Evolutionary conservation across 2,113 vertebrate species (phyloP).

Genomic region (Picathartes gymnocephalus): DNA sequence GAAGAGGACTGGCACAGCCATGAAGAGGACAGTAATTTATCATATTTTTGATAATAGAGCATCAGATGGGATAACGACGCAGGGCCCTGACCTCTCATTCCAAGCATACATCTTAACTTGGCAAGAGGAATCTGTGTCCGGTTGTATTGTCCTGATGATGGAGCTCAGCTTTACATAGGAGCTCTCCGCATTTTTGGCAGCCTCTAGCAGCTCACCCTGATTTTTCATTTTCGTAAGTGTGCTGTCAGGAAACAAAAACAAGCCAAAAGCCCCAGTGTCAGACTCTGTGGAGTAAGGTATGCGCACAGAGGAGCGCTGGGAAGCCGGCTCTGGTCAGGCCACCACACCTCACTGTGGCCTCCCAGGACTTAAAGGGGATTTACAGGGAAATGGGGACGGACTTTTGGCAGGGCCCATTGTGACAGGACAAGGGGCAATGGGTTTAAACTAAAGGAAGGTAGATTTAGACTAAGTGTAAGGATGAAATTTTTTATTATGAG

Average conservation of each 20-base stretch:
- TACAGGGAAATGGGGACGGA: neutral
- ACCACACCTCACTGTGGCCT: rapidly evolving
- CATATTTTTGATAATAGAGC: neutral
- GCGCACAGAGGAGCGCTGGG: rapidly evolving
- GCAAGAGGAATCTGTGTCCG: neutral
- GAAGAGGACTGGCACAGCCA: neutral
- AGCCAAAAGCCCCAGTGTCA: neutral
- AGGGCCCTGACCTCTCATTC: neutral
- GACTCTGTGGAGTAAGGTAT: neutral
- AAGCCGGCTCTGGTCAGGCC: neutral
- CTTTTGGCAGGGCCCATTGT: neutral
- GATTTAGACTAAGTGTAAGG: neutral
- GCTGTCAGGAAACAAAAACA: conserved; percentile 8
- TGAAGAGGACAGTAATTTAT: neutral
- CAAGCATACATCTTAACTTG: neutral
- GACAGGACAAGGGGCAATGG: neutral
- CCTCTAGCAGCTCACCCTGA: neutral
- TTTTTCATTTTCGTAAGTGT: neutral
- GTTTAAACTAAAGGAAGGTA: neutral
- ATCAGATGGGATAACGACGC: neutral
- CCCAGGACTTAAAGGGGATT: neutral
- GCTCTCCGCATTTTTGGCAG: neutral
- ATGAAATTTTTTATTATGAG: neutral
- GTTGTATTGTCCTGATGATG: neutral
- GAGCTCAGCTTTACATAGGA: neutral